These are phyloP conservation scores for Parnassius mnemosyne DNA, from an alignment of 2,888 invertebrate genomes.

Conservation along the genomic window DNA sequence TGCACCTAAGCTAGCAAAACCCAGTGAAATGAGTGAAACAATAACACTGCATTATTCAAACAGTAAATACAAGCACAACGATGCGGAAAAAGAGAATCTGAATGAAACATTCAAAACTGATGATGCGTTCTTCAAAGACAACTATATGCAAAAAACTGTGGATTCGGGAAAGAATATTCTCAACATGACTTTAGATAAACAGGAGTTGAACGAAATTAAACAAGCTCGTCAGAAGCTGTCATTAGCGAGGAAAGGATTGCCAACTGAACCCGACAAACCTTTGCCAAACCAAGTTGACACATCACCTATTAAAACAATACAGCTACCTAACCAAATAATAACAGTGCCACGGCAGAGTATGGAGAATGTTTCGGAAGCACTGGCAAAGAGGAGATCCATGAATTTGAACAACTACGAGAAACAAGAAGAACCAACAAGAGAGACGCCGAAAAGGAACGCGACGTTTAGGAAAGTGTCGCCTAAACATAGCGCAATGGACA, in stretches of 20 bases:
- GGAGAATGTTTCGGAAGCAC: slow-evolving; percentile 68
- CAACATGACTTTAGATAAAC: slow-evolving; percentile 69
- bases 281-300: slow-evolving; percentile 50
- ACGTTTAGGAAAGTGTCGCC: slow-evolving; percentile 67
- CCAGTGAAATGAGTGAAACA: slow-evolving; percentile 60
- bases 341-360: slow-evolving; percentile 66
- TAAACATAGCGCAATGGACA: slow-evolving; percentile 53
- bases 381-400: slow-evolving; percentile 59
- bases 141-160: slow-evolving; percentile 54
- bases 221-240: slow-evolving; percentile 72
- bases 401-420: slow-evolving; percentile 50
- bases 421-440: slow-evolving; percentile 53
- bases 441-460: slow-evolving; percentile 61
- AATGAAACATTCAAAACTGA: slow-evolving; percentile 60
- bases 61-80: slow-evolving; percentile 58
- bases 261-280: slow-evolving; percentile 55
- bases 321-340: slow-evolving; percentile 69
- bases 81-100: slow-evolving; percentile 70
- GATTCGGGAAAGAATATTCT: slow-evolving; percentile 57
- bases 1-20: slow-evolving; percentile 45
- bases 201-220: slow-evolving; percentile 72
- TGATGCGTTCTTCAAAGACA: slow-evolving; percentile 69
- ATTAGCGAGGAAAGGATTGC: slow-evolving; percentile 64
- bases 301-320: slow-evolving; percentile 61
- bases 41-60: slow-evolving; percentile 69